Percentiles rank a stretch among this genome's conserved stretches.
These are phyloP conservation scores for Enhydra lutris DNA, from an alignment of 2,113 vertebrate genomes.

Conservation along the genomic window DNA sequence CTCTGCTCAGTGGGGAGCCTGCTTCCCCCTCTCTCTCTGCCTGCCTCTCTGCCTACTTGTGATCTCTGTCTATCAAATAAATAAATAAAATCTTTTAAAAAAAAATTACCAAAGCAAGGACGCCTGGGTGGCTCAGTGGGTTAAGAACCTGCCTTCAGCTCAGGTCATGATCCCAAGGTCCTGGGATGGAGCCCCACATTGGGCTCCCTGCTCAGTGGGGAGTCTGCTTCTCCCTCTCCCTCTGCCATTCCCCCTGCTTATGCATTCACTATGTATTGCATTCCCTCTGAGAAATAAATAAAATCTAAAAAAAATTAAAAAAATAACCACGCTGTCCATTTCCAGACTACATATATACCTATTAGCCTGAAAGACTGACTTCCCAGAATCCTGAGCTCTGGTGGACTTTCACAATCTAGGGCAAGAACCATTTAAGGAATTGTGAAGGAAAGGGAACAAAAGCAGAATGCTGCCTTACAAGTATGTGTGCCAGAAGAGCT, in stretches of 20 bases:
- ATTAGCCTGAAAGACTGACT: slow-evolving; percentile 13
- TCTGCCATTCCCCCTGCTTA: too few relatives aligned
- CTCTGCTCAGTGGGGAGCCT: neutral
- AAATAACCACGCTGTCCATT: slow-evolving; percentile 19
- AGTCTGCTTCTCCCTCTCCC: too few relatives aligned
- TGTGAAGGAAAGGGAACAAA: slow-evolving; percentile 46
- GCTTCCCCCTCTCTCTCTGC: neutral
- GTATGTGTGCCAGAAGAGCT: slow-evolving; percentile 12
- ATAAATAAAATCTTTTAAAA: neutral
- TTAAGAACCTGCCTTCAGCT: too few relatives aligned
- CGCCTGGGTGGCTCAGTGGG: too few relatives aligned
- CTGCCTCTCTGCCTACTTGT: neutral
- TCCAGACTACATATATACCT: neutral
- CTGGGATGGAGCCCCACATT: too few relatives aligned
- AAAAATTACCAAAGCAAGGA: too few relatives aligned
- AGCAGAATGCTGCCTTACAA: neutral
- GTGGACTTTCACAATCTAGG: slow-evolving; percentile 28
- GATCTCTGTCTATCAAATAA: neutral
- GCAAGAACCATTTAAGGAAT: slow-evolving; percentile 52
- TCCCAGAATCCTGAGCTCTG: neutral
- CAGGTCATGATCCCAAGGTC: too few relatives aligned
- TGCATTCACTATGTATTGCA: too few relatives aligned
- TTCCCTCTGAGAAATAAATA: neutral
- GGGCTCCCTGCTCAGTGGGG: too few relatives aligned
- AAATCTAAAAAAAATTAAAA: neutral